A percentile compares a stretch with the other conserved stretches of the same genome.
Evolutionary conservation across 2,888 invertebrate species (phyloP).

Genomic region (Mellilla xanthometata): DNA sequence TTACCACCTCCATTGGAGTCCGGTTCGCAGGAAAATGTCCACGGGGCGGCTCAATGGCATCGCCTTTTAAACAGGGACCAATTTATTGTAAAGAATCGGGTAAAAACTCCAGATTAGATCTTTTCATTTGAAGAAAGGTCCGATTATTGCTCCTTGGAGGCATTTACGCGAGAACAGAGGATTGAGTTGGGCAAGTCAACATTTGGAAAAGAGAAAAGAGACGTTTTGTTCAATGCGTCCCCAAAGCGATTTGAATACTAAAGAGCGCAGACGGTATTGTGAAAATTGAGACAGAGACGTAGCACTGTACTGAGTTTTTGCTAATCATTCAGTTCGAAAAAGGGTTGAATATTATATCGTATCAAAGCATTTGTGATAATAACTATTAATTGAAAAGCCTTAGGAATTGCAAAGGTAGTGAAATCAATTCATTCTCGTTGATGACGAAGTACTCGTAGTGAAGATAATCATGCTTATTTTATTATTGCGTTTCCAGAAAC

Average conservation of each 20-base stretch:
- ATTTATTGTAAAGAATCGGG: slow-evolving; percentile 55
- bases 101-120: slow-evolving; percentile 65
- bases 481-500: too few species aligned
- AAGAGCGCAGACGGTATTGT: slow-evolving; percentile 22
- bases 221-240: slow-evolving; percentile 46
- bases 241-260: slow-evolving; percentile 35
- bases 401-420: too few species aligned
- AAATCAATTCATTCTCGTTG: too few species aligned
- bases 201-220: slow-evolving; percentile 40
- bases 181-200: slow-evolving; percentile 56
- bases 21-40: slow-evolving; percentile 3
- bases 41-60: slow-evolving; percentile 32
- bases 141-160: slow-evolving; percentile 59
- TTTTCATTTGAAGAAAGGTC: slow-evolving; percentile 65
- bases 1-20: too few species aligned
- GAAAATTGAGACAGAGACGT: slow-evolving; percentile 16
- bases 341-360: too few species aligned
- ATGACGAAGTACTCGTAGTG: too few species aligned
- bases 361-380: too few species aligned
- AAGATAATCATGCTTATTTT: too few species aligned
- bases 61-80: slow-evolving; percentile 49
- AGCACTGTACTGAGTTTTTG: too few species aligned
- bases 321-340: too few species aligned
- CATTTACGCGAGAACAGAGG: slow-evolving; percentile 47
- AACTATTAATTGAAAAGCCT: too few species aligned